A percentile compares a stretch with the other conserved stretches of the same genome.
Evolutionary conservation across 2,113 vertebrate genomes (phyloP).

Genomic region (Neolamprologus fasciatus): DNA sequence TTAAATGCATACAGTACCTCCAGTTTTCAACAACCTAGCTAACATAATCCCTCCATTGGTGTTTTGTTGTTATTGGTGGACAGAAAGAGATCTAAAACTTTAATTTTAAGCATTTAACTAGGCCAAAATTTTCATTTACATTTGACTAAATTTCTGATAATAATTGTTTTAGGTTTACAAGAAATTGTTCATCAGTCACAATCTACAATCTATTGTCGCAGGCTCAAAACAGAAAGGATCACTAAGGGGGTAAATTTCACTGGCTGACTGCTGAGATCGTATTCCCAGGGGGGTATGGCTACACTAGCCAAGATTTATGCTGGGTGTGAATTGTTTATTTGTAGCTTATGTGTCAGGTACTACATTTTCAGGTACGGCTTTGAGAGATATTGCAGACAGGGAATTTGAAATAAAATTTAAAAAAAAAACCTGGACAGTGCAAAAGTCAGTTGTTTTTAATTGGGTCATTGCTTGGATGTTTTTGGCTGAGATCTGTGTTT

Average conservation of each 20-base stretch:
- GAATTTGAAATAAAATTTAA: fast-evolving
- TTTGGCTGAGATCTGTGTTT: background rate
- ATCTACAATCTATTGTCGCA: background rate
- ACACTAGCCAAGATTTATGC: background rate
- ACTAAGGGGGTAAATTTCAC: background rate
- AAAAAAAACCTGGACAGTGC: background rate
- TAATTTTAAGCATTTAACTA: background rate
- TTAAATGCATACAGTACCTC: background rate
- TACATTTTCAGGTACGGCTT: background rate
- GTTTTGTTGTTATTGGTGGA: background rate
- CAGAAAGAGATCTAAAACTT: background rate
- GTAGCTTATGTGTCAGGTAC: background rate
- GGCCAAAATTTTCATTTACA: background rate
- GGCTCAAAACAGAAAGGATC: background rate
- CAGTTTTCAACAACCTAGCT: background rate
- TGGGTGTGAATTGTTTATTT: background rate
- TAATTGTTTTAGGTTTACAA: background rate
- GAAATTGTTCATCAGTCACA: background rate
- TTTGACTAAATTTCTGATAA: background rate
- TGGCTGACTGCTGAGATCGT: background rate
- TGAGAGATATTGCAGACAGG: background rate
- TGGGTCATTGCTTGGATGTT: background rate
- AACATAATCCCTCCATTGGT: background rate
- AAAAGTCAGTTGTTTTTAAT: background rate
- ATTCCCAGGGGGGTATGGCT: background rate